Conservation (phyloP, 2,888 invertebrate genomes). For the Esperia sulphurella region DNA sequence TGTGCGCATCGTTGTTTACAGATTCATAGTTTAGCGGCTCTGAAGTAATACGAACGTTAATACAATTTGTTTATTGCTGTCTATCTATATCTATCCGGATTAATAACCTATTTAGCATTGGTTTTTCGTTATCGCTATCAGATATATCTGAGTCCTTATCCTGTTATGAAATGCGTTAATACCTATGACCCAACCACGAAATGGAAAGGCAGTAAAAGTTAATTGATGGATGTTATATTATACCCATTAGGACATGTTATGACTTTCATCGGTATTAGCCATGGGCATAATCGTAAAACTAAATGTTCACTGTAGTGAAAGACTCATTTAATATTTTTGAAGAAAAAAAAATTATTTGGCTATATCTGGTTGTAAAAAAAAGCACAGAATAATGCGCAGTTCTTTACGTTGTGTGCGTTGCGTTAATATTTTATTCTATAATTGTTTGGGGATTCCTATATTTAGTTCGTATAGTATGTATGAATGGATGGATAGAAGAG, state of each 20-base stretch:
- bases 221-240: slow-evolving; percentile 28
- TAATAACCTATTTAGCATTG: neutral
- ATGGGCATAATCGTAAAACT: neutral
- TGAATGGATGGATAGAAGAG: no score
- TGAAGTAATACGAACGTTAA: slow-evolving; percentile 2
- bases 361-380: no score
- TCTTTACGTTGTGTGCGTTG: no score
- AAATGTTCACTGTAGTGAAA: neutral
- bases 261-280: neutral
- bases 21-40: slow-evolving; percentile 29
- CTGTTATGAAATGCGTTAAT: slow-evolving; percentile 33
- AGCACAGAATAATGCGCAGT: no score
- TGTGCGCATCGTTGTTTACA: slow-evolving; percentile 30
- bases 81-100: neutral
- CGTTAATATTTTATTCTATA: no score
- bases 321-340: no score
- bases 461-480: no score
- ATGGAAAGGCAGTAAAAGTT: slow-evolving; percentile 36
- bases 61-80: neutral
- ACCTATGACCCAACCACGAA: slow-evolving; percentile 26
- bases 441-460: no score
- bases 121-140: slow-evolving; percentile 1
- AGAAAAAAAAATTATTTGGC: no score
- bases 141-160: slow-evolving; percentile 24
- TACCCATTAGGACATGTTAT: neutral